A percentile compares a stretch with the other conserved stretches of the same genome.
These are phyloP conservation scores for Sebastes trivittatus DNA, from an alignment of 2,797 vertebrate species.

Conservation along the genomic window DNA sequence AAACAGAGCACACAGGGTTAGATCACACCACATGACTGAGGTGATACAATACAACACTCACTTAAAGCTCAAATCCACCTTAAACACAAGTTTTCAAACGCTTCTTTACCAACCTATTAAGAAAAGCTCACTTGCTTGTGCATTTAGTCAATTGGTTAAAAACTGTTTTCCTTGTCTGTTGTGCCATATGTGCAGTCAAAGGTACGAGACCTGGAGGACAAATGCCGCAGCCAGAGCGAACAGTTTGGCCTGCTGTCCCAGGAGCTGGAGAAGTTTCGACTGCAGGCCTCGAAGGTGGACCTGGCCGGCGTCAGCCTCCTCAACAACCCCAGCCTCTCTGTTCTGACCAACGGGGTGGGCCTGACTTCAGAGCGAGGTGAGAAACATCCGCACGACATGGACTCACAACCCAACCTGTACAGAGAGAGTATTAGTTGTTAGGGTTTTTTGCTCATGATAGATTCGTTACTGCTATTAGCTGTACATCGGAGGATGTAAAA, in stretches of 20 bases:
- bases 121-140: neutral
- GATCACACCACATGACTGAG: neutral
- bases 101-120: neutral
- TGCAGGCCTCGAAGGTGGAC: conserved; percentile 91
- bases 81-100: neutral
- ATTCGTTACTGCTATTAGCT: neutral
- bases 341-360: conserved; percentile 83
- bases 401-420: neutral
- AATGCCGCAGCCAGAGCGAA: conserved; percentile 94
- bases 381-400: neutral
- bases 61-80: conserved; percentile 20
- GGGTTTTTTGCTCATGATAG: neutral
- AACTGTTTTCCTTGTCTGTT: conserved; percentile 1
- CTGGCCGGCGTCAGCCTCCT: conserved; percentile 84
- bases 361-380: conserved; percentile 83
- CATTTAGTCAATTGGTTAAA: neutral
- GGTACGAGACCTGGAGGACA: conserved; percentile 94
- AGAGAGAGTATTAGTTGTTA: neutral
- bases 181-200: conserved; percentile 82
- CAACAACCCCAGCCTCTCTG: conserved; percentile 75
- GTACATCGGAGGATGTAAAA: neutral
- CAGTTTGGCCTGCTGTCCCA: conserved; percentile 93
- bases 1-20: neutral
- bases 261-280: conserved; percentile 93
- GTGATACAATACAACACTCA: neutral